Base-by-base conservation (phyloP, 1,140 invertebrate species). In the Varroa destructor region DNA sequence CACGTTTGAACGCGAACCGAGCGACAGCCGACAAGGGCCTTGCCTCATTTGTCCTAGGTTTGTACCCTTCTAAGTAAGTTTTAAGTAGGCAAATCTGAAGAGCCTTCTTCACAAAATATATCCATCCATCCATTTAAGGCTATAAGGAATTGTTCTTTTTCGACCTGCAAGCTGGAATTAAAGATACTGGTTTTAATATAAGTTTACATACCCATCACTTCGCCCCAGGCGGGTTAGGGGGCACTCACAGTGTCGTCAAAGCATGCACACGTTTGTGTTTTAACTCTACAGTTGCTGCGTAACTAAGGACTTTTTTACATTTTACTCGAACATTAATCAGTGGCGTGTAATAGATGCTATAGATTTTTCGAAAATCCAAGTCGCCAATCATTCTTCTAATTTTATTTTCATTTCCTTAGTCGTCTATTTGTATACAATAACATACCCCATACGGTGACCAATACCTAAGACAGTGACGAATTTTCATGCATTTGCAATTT, bases 31-130 rank as follows among this genome's bases (percentile, higher is more conserved):
- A 6, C 74, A 76, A 25, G 57, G 75, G 10, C 81, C 81, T 43
- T 82, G 81, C 74, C 40, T 82, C 10, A 81, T 82, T 80, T 80
- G 43, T 81, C 81, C 1, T 82, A 81, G 81, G 80, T 82, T 82
- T 76, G 80, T 80, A 43, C 79, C 80, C 70, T 81, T 81, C 74
- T 80, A 81, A 77, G 79, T 80, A 73, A 73, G 72, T 72, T 61
- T n/a, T 36, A 25, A 74, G 55, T 58, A 14, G 46, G 71, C 14
- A 40, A 57, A n/a, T 74, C 72, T 74, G 12, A 46, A 57, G 71
- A 5, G 56, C 74, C 71, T 36, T 70, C 10, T 12, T 56, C 0
- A 12, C n/a, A 12, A 10, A n/a, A n/a, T n/a, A 12, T 56, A 12
- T n/a, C 10, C 10, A n/a, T 56, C n/a, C 55, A 12, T n/a, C 10